phyloP scores from a whole-genome alignment of 2,888 invertebrate species.

The Xanthorhoe spadicearia region DNA sequence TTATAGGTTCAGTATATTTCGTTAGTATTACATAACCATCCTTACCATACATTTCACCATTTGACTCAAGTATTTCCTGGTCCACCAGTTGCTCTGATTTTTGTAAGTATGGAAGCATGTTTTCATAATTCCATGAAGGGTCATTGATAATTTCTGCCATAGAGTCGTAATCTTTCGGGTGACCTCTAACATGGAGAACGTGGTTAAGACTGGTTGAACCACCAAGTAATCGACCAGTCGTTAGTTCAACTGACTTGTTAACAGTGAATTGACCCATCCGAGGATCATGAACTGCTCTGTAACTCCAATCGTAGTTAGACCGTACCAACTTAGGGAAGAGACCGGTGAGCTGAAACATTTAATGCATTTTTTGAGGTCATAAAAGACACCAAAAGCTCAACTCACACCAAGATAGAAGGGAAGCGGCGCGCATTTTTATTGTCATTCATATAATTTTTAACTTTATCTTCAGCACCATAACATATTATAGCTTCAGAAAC shows the following conservation, averaged over 20 bases:
- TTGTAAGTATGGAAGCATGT: not conserved
- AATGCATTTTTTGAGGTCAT: not conserved
- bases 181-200: not conserved
- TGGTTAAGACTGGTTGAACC: slow-evolving; percentile 2
- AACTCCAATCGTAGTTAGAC: not conserved
- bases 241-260: not conserved
- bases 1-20: not conserved
- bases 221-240: not conserved
- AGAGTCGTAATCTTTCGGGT: slow-evolving; percentile 1
- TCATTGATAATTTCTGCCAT: not conserved
- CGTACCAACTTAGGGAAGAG: not conserved
- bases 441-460: too few relatives aligned
- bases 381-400: too few relatives aligned
- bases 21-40: slow-evolving; percentile 1
- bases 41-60: not conserved
- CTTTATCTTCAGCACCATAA: too few relatives aligned
- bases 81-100: slow-evolving; percentile 2
- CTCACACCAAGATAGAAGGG: too few relatives aligned
- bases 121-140: not conserved
- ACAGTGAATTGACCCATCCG: not conserved
- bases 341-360: not conserved
- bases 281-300: not conserved
- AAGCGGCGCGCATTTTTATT: too few relatives aligned
- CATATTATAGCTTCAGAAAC: too few relatives aligned
- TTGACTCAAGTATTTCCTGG: not conserved